These are phyloP conservation scores for Oreochromis spilurus DNA, from an alignment of 2,113 vertebrate species.

Conservation along the genomic window DNA sequence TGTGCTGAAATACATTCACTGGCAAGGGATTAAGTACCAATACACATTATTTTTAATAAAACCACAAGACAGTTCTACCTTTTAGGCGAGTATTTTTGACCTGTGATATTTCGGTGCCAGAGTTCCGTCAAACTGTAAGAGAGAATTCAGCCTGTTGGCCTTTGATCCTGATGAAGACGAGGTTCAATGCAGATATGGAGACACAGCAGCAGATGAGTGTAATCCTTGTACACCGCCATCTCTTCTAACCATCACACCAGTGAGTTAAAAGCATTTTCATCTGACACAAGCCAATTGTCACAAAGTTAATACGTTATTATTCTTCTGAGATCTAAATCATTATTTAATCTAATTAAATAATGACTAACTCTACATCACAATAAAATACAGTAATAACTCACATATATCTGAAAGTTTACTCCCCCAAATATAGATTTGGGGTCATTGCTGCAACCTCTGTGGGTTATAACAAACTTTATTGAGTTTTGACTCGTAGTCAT, in stretches of 20 bases:
- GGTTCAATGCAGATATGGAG: slow-evolving; percentile 17
- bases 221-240: background rate
- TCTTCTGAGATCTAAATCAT: rapidly evolving
- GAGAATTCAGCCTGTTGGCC: slow-evolving; percentile 6
- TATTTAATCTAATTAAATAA: background rate
- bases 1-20: background rate
- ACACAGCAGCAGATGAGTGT: background rate
- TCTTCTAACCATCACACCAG: background rate
- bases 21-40: rapidly evolving
- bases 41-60: background rate
- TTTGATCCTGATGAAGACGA: slow-evolving; percentile 30
- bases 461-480: background rate
- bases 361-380: background rate
- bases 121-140: slow-evolving; percentile 42
- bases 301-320: rapidly evolving
- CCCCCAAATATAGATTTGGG: background rate
- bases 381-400: background rate
- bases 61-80: background rate
- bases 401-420: rapidly evolving
- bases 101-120: background rate
- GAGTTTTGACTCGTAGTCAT: background rate
- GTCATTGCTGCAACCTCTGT: background rate
- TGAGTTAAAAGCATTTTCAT: background rate
- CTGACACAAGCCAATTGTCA: background rate
- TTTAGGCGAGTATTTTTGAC: rapidly evolving